Evolutionary conservation across 35 echinoderm and acorn worm genomes (phyloP).

Genomic region (Stichopus chloronotus): DNA sequence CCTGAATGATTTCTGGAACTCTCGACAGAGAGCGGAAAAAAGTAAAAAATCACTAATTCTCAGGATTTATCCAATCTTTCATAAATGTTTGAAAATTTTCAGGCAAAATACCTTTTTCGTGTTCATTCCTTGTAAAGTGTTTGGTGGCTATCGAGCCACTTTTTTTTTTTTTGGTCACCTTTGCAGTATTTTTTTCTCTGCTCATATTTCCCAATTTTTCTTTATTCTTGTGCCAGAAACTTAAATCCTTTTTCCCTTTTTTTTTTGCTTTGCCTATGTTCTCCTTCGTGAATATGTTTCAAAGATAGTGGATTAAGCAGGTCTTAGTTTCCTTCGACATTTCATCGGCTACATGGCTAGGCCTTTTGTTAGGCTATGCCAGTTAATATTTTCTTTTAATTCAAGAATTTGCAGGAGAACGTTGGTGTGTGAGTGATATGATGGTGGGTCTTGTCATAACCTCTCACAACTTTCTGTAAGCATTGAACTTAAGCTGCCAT

Average conservation of each 20-base stretch:
- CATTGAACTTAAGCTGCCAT: too few species aligned
- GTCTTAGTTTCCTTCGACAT: too few species aligned
- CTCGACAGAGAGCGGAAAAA: background rate
- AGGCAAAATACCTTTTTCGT: constrained; percentile 42
- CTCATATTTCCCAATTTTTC: background rate
- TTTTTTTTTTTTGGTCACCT: constrained; percentile 26
- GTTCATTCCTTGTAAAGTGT: constrained; percentile 50
- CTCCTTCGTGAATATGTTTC: too few species aligned
- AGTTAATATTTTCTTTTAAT: too few species aligned
- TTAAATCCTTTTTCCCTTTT: constrained; percentile 1
- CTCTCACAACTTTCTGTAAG: too few species aligned
- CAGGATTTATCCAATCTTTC: constrained; percentile 49
- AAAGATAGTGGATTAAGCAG: too few species aligned
- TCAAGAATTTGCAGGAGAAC: too few species aligned
- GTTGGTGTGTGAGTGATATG: too few species aligned
- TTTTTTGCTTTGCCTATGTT: background rate
- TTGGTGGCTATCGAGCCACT: constrained; percentile 11
- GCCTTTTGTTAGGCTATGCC: too few species aligned
- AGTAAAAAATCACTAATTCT: constrained; percentile 12
- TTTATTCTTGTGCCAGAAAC: constrained; percentile 18
- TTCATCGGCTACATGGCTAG: too few species aligned
- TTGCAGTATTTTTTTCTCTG: constrained; percentile 39
- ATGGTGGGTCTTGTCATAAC: too few species aligned
- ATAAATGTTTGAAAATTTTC: constrained; percentile 42
- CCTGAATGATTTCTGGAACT: background rate